Evolutionary conservation across 2,888 invertebrate species (phyloP), one percentile per base, ranked within the genome.

Genomic region (Eupelmus urozonus): DNA sequence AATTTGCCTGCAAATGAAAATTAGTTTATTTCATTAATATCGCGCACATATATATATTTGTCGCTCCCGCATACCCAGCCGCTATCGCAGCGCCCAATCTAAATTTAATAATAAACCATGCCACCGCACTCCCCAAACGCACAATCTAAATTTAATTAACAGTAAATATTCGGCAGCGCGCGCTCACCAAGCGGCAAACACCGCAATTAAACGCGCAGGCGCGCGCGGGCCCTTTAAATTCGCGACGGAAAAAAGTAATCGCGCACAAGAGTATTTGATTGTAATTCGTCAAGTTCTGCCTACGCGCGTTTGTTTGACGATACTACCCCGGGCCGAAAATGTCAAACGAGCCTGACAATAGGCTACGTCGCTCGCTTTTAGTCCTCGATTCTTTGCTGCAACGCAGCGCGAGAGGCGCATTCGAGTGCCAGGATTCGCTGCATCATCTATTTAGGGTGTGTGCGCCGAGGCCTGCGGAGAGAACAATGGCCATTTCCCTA

Each of bases 391-490:
- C 49, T 53, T 66, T 53, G 66, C 13, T 51, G 53, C 53, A 51
- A 2, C 66, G 34, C 51, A 29, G 13, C 53, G n/a, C n/a, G n/a
- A n/a, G n/a, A n/a, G n/a, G n/a, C n/a, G 20, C 66, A 34, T 29
- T 66, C 20, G 51, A 66, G 51, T 53, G 13, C 66, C 23, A 57
- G 57, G 25, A 69, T 70, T 70, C 40, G 69, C 69, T 59, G 69
- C 59, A 59, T 70, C 69, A 70, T 45, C 69, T 70, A 70, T 70
- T 70, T 70, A 70, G 59, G 27, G 59, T 59, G 27, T n/a, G n/a
- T n/a, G n/a, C n/a, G n/a, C n/a, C n/a, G n/a, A n/a, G n/a, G n/a
- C n/a, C 29, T 16, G 7, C n/a, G n/a, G 25, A 27, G 18, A 18
- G 57, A 59, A 69, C 57, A 69, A 69, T 69, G 18, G 18, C 57